Evolutionary conservation across 35 echinoderm and acorn worm genomes (phyloP).

Genomic region (Lytechinus pictus): DNA sequence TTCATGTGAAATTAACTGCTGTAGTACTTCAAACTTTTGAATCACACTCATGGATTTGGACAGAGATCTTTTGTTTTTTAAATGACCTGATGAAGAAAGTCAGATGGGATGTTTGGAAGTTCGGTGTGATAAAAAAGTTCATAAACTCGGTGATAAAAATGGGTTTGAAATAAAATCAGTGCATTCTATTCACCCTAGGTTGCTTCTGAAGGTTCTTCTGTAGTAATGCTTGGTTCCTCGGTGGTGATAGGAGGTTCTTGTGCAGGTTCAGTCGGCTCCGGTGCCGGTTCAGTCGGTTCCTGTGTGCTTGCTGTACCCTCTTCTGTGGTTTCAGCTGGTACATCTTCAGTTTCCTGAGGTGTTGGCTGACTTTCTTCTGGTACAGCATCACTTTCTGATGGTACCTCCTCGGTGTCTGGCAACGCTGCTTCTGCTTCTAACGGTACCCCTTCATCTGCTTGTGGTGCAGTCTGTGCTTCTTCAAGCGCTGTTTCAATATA

Average conservation of each 20-base stretch:
- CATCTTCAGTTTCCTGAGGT: neutral
- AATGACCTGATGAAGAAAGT: no score
- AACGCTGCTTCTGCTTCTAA: neutral
- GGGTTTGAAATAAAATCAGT: no score
- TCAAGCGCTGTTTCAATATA: neutral
- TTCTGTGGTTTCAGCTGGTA: neutral
- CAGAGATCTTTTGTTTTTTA: no score
- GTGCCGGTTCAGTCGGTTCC: neutral
- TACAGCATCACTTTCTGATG: neutral
- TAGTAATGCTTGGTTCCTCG: no score
- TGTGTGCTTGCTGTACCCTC: neutral
- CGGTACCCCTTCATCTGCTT: neutral
- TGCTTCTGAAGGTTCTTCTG: no score
- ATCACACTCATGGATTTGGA: no score
- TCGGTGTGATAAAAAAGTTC: no score
- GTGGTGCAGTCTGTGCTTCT: neutral
- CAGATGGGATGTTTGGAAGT: no score
- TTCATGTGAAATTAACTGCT: no score
- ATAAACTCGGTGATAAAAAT: no score
- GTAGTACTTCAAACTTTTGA: no score
- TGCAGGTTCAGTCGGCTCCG: neutral
- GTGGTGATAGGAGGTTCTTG: neutral
- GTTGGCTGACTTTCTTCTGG: neutral
- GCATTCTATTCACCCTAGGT: no score
- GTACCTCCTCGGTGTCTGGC: neutral